These are phyloP conservation scores for Chelidonichthys spinosus DNA, from an alignment of 2,797 vertebrate species.

Conservation along the genomic window DNA sequence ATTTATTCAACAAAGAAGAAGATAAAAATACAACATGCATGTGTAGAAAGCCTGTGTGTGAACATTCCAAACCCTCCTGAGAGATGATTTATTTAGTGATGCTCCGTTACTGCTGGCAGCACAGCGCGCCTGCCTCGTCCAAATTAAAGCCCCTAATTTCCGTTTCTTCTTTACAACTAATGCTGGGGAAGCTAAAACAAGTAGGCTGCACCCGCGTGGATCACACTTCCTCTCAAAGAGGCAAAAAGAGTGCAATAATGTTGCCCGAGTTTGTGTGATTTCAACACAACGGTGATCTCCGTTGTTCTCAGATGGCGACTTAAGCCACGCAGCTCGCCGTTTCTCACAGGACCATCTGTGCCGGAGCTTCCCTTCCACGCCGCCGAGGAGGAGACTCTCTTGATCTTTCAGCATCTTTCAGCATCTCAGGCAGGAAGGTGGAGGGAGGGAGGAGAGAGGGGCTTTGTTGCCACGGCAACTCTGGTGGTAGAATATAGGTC, in stretches of 20 bases:
- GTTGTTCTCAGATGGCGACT: constrained; percentile 69
- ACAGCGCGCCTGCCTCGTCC: constrained; percentile 37
- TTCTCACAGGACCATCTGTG: constrained; percentile 77
- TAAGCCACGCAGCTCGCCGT: constrained; percentile 71
- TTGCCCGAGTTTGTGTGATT: constrained; percentile 47
- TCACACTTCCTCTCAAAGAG: constrained; percentile 15
- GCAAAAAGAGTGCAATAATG: constrained; percentile 1
- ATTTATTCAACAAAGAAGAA: constrained; percentile 17
- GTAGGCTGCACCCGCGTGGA: constrained; percentile 16
- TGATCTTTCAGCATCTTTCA: constrained; percentile 82
- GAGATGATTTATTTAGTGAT: constrained; percentile 67
- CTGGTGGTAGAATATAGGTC: constrained; percentile 80
- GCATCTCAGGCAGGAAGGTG: constrained; percentile 59
- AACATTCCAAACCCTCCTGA: constrained; percentile 38
- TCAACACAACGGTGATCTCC: too few relatives aligned
- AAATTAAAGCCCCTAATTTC: constrained; percentile 52
- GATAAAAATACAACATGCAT: constrained; percentile 22
- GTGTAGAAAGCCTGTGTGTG: constrained; percentile 39
- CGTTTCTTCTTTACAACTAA: constrained; percentile 22
- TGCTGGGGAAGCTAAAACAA: constrained; percentile 27
- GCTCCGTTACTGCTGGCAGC: constrained; percentile 53
- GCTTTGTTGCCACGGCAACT: constrained; percentile 85
- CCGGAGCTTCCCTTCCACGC: constrained; percentile 75
- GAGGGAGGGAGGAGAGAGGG: constrained; percentile 14
- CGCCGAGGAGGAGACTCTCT: constrained; percentile 78